Conservation (phyloP, 2,113 vertebrate species). For the Guaruba guarouba region DNA sequence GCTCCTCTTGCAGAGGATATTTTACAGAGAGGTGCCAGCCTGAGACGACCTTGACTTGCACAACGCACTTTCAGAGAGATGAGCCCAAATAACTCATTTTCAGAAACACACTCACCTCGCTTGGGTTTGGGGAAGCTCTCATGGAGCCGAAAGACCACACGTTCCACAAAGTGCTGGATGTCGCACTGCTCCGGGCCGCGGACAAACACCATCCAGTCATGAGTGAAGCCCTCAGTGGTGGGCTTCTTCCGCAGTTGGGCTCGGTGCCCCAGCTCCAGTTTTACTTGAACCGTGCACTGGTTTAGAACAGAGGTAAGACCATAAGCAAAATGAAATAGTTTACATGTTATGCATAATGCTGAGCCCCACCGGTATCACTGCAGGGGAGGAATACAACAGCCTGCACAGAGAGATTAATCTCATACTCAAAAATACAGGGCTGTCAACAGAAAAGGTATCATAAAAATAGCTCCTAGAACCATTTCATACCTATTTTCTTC, state of each 20-base stretch:
- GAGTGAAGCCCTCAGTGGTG: slow-evolving; percentile 95
- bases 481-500: background rate
- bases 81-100: background rate
- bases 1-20: background rate
- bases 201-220: slow-evolving; percentile 99
- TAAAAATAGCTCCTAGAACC: slow-evolving; percentile 6
- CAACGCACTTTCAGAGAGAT: background rate
- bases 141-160: slow-evolving; percentile 94
- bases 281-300: slow-evolving; percentile 98
- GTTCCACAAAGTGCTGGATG: slow-evolving; percentile 99
- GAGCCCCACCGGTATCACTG: background rate
- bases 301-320: background rate
- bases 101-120: slow-evolving; percentile 79
- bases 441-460: background rate
- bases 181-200: slow-evolving; percentile 94
- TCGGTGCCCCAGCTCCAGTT: slow-evolving; percentile 95
- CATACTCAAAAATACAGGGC: background rate
- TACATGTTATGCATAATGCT: rapidly evolving
- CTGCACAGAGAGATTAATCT: background rate
- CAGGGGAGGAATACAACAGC: background rate
- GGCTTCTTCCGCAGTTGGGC: slow-evolving; percentile 96
- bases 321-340: background rate
- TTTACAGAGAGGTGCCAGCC: background rate
- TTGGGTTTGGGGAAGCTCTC: slow-evolving; percentile 99
- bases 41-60: background rate